Evolutionary conservation across 2,113 vertebrate genomes (phyloP), one percentile per base, ranked within the genome.

Genomic region (Tragelaphus scriptus): DNA sequence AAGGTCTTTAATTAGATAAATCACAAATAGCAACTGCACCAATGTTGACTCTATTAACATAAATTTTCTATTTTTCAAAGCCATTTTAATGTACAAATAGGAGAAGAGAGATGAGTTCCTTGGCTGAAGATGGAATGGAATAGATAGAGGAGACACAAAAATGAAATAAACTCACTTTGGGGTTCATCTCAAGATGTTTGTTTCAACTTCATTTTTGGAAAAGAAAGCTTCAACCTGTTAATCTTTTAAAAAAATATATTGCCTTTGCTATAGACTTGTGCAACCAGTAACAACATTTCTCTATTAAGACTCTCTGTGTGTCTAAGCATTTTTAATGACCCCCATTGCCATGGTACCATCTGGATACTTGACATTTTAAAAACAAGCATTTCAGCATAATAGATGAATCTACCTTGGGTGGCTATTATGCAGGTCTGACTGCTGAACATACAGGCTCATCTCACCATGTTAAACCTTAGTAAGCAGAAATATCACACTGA

Each of bases 301-400:
- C 91, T 87, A 55, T 95, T 90, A 97, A 93, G 91, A 81, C 49
- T 82, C 55, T 95, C 40, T 97, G n/a, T 68, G 58, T 93, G 82
- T 53, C 94, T 95, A 90, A 98, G 93, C 91, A 95, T 93, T 97
- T 97, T 96, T 95, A 95, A 95, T 88, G 95, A 91, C 77, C 94
- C 2, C 36, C 44, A 90, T 94, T 90, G 89, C 75, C 88, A 90
- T 53, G 51, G 61, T 2, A 56, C 90, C 95, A 98, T 97, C 95
- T 97, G 97, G 93, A 90, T 87, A 97, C 75, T 75, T 97, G 91
- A 94, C 95, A 95, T 96, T 98, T 95, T 61, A 97, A 97, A 98
- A 98, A 91, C 82, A 97, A 97, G 95, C 71, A 93, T 95, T 97
- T 97, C 63, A 88, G 79, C 71, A 90, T 97, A 98, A 97, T 95